phyloP scores from a whole-genome alignment of 2,113 vertebrate species.

The Callipepla californica region DNA sequence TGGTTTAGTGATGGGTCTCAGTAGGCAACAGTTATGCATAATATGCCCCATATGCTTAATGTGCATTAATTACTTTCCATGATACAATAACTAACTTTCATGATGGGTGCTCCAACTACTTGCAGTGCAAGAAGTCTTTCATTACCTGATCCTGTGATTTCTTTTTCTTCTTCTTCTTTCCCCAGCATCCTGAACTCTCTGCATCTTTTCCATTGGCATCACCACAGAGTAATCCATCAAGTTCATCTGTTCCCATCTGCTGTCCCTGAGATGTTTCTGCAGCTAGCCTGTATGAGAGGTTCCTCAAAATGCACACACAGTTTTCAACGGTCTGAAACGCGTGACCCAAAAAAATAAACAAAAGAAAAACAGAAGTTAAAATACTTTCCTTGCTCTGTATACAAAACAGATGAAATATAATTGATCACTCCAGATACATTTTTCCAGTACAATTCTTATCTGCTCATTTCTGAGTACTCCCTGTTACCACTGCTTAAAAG shows the following conservation, averaged over 20 bases:
- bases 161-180: constrained; percentile 99
- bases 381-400: not conserved
- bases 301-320: constrained; percentile 99
- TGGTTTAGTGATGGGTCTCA: not conserved
- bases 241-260: constrained; percentile 96
- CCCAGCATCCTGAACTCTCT: constrained; percentile 98
- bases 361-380: not conserved
- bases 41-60: not conserved
- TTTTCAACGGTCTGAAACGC: constrained; percentile 94
- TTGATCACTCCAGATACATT: not conserved
- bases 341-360: not conserved
- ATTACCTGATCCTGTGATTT: constrained; percentile 97
- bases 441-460: not conserved
- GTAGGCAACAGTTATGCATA: not conserved
- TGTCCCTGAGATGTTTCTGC: constrained; percentile 99
- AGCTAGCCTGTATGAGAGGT: constrained; percentile 97
- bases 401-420: not conserved
- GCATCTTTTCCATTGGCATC: constrained; percentile 91
- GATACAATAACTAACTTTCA: not conserved
- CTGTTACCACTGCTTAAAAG: not conserved
- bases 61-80: not conserved
- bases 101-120: not conserved
- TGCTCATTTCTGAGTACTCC: not conserved
- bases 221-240: constrained; percentile 94
- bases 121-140: not conserved